Percentiles rank a stretch among this genome's conserved stretches.
phyloP scores from a whole-genome alignment of 1,140 invertebrate genomes.

The Apolygus lucorum region DNA sequence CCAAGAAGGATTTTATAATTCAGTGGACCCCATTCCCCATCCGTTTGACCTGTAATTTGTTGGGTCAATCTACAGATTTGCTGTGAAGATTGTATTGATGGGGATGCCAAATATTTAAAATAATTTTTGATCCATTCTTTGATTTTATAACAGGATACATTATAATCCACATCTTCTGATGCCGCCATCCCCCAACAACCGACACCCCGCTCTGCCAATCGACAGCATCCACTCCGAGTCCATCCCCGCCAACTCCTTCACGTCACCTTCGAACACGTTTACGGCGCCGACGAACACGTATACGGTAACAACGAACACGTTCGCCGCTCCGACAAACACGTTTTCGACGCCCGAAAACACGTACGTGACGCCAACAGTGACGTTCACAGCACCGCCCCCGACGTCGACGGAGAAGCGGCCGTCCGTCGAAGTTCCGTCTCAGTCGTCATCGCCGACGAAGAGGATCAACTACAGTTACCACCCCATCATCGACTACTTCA shows the following conservation, averaged over 20 bases:
- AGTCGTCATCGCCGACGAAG: too few species aligned
- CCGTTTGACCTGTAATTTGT: too few species aligned
- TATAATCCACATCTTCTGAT: slow-evolving; percentile 7
- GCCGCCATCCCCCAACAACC: slow-evolving; percentile 21
- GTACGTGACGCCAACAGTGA: too few species aligned
- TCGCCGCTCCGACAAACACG: neutral
- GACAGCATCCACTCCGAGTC: slow-evolving; percentile 27
- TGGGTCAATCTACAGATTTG: too few species aligned
- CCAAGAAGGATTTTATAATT: too few species aligned
- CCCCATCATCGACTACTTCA: slow-evolving; percentile 75
- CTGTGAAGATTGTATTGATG: too few species aligned
- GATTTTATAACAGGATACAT: neutral
- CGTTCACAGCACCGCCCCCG: neutral
- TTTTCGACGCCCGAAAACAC: neutral
- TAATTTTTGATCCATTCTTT: neutral
- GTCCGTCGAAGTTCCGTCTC: slow-evolving; percentile 37
- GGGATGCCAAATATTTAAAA: too few species aligned
- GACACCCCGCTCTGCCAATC: slow-evolving; percentile 30
- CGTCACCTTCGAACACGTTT: too few species aligned
- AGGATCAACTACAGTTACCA: slow-evolving; percentile 72
- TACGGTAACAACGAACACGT: neutral
- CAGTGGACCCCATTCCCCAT: too few species aligned
- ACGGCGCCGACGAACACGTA: neutral
- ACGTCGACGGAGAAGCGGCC: too few species aligned
- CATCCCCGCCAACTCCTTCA: slow-evolving; percentile 27